Conservation (phyloP, 2,113 vertebrate species). For the Oreotrochilus melanogaster region DNA sequence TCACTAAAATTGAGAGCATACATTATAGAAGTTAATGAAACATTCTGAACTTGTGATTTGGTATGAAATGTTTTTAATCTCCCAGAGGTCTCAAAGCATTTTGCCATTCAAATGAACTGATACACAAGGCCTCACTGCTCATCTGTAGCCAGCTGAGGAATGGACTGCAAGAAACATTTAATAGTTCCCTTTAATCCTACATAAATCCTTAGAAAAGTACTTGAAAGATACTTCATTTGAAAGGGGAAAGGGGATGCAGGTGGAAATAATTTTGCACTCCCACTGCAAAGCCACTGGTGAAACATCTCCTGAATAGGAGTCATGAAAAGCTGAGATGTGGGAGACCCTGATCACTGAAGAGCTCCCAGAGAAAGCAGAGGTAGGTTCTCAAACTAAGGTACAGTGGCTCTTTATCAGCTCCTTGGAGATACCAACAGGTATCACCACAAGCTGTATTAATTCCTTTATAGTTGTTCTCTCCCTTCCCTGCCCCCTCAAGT, state of each 20-base stretch:
- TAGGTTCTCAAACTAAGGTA: not conserved
- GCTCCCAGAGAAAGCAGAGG: not conserved
- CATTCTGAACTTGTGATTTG: not conserved
- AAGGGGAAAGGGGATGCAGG: not conserved
- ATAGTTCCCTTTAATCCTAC: not conserved
- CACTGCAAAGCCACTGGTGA: not conserved
- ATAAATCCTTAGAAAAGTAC: not conserved
- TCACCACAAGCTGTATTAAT: not conserved
- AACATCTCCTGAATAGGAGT: not conserved
- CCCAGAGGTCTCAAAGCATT: not conserved
- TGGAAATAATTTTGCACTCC: not conserved
- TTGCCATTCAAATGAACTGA: not conserved
- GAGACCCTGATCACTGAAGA: not conserved
- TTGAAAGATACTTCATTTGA: not conserved
- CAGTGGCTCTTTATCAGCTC: not conserved
- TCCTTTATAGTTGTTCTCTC: not conserved
- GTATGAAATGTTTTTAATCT: not conserved
- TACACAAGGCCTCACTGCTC: not conserved
- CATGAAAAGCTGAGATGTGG: not conserved
- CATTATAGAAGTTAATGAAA: not conserved
- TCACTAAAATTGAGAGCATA: not conserved
- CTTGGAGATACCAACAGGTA: not conserved
- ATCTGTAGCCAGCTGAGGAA: not conserved
- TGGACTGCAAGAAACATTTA: not conserved
- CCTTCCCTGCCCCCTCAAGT: rapidly evolving